These are phyloP conservation scores for Leuciscus idus DNA, from an alignment of 2,113 vertebrate species.

Conservation along the genomic window DNA sequence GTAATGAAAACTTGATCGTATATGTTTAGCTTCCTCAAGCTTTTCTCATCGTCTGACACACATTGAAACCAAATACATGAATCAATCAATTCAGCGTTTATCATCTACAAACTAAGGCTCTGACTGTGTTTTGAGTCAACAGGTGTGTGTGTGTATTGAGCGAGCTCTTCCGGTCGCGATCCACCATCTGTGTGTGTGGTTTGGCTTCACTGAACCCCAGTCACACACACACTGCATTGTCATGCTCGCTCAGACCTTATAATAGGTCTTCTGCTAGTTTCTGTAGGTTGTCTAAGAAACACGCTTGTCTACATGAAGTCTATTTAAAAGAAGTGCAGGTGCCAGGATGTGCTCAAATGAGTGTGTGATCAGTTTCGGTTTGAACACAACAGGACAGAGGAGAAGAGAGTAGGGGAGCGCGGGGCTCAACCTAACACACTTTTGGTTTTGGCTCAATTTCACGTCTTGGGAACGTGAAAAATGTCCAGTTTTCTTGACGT, in stretches of 20 bases:
- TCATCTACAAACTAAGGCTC: too few relatives aligned
- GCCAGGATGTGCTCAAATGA: conserved; percentile 21
- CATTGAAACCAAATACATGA: too few relatives aligned
- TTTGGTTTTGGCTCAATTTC: too few relatives aligned
- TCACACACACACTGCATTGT: background rate
- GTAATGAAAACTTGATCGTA: too few relatives aligned
- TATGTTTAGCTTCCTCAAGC: too few relatives aligned
- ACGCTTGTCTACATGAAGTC: conserved; percentile 29
- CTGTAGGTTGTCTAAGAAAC: conserved; percentile 54
- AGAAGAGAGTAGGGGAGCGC: too few relatives aligned
- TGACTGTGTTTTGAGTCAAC: too few relatives aligned
- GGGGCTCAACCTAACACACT: too few relatives aligned
- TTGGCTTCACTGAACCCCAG: conserved; percentile 29
- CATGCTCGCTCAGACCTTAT: background rate
- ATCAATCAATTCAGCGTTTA: too few relatives aligned
- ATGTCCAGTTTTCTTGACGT: too few relatives aligned
- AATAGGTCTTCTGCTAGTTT: conserved; percentile 58
- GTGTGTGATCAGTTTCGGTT: conserved; percentile 29
- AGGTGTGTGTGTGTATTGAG: background rate
- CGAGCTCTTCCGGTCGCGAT: conserved; percentile 17
- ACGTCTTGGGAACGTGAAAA: too few relatives aligned
- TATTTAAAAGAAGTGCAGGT: conserved; percentile 47
- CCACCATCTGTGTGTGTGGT: conserved; percentile 42
- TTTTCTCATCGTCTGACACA: too few relatives aligned
- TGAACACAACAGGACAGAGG: background rate